Conservation (phyloP, 2,797 vertebrate species). For the Heterohyrax brucei region DNA sequence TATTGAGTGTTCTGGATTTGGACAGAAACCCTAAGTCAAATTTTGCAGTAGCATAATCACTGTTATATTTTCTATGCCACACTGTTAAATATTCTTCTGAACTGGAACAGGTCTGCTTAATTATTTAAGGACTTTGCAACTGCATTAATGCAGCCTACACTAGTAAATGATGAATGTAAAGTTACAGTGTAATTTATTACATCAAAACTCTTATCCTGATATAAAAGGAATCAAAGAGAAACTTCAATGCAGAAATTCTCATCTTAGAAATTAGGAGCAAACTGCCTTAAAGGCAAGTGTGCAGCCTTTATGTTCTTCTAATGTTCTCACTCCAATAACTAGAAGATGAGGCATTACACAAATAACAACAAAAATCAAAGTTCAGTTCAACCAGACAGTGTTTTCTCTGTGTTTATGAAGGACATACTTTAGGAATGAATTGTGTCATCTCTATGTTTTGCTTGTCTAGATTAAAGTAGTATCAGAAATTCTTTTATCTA, state of each 20-base stretch:
- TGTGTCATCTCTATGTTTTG: slow-evolving; percentile 42
- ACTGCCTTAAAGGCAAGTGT: slow-evolving; percentile 17
- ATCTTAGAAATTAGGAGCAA: slow-evolving; percentile 42
- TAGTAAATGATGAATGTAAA: slow-evolving; percentile 15
- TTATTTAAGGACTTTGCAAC: slow-evolving; percentile 57
- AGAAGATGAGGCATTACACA: neutral
- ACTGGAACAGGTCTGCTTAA: slow-evolving; percentile 44
- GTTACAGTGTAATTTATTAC: slow-evolving; percentile 56
- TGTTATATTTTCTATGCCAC: neutral
- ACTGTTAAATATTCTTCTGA: neutral
- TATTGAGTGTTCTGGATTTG: slow-evolving; percentile 2
- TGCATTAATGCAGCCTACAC: neutral
- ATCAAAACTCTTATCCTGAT: slow-evolving; percentile 38
- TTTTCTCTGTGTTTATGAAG: neutral
- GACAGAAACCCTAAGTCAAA: slow-evolving; percentile 37
- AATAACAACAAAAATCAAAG: slow-evolving; percentile 61
- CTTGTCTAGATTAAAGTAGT: slow-evolving; percentile 59
- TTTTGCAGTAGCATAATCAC: neutral
- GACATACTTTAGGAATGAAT: slow-evolving; percentile 24
- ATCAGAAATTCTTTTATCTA: slow-evolving; percentile 58
- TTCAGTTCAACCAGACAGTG: neutral
- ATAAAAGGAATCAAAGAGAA: slow-evolving; percentile 71
- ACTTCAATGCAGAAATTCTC: slow-evolving; percentile 59
- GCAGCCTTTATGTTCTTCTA: neutral
- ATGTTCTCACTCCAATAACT: neutral